Evolutionary conservation across 2,113 vertebrate genomes (phyloP).

Genomic region (Polypterus bichir): DNA sequence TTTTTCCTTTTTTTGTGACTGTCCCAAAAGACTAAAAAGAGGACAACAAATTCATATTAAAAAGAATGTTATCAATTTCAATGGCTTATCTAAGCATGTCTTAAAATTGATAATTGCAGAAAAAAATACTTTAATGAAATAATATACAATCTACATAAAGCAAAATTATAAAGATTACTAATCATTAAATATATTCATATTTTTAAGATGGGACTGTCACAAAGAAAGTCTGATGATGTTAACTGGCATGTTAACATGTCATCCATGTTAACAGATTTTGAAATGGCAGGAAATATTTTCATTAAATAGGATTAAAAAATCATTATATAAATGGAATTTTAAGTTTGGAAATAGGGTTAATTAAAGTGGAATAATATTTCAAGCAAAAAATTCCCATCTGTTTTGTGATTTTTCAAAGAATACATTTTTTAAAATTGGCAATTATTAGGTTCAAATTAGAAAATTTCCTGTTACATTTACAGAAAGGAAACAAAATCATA

Average conservation of each 20-base stretch:
- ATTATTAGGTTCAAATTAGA: too few relatives aligned
- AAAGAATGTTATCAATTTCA: too few relatives aligned
- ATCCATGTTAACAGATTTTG: constrained; percentile 15
- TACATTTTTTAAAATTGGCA: constrained; percentile 14
- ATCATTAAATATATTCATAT: neutral
- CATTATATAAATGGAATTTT: neutral
- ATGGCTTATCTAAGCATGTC: too few relatives aligned
- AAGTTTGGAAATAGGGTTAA: constrained; percentile 14
- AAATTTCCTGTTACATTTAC: too few relatives aligned
- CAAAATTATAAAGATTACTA: neutral
- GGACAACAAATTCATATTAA: too few relatives aligned
- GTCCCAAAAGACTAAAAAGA: constrained; percentile 18
- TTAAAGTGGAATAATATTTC: constrained; percentile 11
- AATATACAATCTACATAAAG: too few relatives aligned
- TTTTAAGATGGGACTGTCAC: constrained; percentile 25
- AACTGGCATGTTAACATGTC: constrained; percentile 26
- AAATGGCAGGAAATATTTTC: constrained; percentile 18
- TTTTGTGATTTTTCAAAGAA: constrained; percentile 61
- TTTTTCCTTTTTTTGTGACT: constrained; percentile 21
- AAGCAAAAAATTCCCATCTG: constrained; percentile 65
- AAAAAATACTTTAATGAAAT: too few relatives aligned
- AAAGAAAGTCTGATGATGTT: constrained; percentile 20
- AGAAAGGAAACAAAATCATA: too few relatives aligned
- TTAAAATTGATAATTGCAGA: too few relatives aligned
- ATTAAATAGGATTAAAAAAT: constrained; percentile 9